phyloP scores from a whole-genome alignment of 2,113 vertebrate genomes.

The Malurus elegans region DNA sequence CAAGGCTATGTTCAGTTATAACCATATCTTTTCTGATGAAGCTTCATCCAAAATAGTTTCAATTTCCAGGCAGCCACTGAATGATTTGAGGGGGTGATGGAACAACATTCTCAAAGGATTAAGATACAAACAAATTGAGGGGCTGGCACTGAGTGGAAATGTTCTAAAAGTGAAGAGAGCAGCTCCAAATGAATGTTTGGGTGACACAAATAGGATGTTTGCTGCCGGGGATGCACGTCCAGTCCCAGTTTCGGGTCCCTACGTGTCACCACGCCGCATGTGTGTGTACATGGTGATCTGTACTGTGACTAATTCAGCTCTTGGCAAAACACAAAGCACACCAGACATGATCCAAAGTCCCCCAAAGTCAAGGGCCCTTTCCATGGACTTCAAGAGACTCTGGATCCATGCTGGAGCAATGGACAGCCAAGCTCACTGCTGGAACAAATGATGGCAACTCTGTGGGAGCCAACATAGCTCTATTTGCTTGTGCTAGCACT shows the following conservation, averaged over 20 bases:
- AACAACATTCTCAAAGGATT: background rate
- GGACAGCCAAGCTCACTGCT: background rate
- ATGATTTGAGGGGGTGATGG: background rate
- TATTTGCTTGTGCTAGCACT: background rate
- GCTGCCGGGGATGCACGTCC: background rate
- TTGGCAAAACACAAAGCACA: background rate
- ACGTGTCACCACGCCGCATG: background rate
- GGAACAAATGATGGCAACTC: constrained; percentile 5
- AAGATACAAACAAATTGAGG: background rate
- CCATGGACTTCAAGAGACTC: background rate
- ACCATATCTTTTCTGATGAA: background rate
- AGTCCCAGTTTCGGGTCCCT: background rate
- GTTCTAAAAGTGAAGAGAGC: constrained; percentile 16
- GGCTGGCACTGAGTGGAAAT: background rate
- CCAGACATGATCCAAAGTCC: background rate
- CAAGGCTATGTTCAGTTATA: constrained; percentile 13
- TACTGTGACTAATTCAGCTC: background rate
- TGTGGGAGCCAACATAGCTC: background rate
- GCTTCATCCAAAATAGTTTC: constrained; percentile 31
- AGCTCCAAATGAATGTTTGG: background rate
- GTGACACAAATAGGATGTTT: constrained; percentile 26
- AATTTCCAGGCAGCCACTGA: background rate
- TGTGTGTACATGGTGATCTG: background rate
- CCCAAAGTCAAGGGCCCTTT: background rate
- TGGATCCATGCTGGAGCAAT: background rate